A percentile compares a stretch with the other conserved stretches of the same genome.
Conservation (phyloP, 2,113 vertebrate species). For the Semicossyphus pulcher region DNA sequence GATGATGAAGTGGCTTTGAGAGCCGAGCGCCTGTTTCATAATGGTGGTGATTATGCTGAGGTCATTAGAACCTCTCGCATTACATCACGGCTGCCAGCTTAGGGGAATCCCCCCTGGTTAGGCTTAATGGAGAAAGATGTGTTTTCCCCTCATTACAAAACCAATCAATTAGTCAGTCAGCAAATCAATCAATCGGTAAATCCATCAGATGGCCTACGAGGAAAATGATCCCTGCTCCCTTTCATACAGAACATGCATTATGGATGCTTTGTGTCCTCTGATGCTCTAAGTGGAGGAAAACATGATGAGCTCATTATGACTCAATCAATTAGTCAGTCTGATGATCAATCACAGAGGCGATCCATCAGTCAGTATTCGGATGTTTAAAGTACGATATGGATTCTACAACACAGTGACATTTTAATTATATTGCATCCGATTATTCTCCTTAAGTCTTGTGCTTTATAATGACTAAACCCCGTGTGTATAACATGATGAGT, state of each 20-base stretch:
- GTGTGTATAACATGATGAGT: no score
- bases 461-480: no score
- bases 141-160: slow-evolving; percentile 51
- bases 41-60: slow-evolving; percentile 73
- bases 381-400: neutral
- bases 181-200: slow-evolving; percentile 59
- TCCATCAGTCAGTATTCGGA: slow-evolving; percentile 27
- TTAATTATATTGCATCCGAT: neutral
- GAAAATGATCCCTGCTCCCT: slow-evolving; percentile 36
- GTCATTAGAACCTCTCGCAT: slow-evolving; percentile 73
- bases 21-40: slow-evolving; percentile 59
- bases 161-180: slow-evolving; percentile 62
- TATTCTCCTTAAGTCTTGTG: neutral
- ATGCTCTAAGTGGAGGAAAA: slow-evolving; percentile 40
- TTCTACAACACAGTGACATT: neutral
- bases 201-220: slow-evolving; percentile 47
- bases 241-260: slow-evolving; percentile 50
- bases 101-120: slow-evolving; percentile 42
- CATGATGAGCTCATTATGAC: slow-evolving; percentile 51
- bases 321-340: slow-evolving; percentile 50
- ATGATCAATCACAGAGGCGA: slow-evolving; percentile 28
- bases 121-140: slow-evolving; percentile 68
- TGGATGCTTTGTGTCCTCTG: slow-evolving; percentile 50
- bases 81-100: slow-evolving; percentile 68
- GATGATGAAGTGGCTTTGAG: slow-evolving; percentile 68